Conservation (phyloP, 2,797 vertebrate genomes). For the Neopelma chrysocephalum region DNA sequence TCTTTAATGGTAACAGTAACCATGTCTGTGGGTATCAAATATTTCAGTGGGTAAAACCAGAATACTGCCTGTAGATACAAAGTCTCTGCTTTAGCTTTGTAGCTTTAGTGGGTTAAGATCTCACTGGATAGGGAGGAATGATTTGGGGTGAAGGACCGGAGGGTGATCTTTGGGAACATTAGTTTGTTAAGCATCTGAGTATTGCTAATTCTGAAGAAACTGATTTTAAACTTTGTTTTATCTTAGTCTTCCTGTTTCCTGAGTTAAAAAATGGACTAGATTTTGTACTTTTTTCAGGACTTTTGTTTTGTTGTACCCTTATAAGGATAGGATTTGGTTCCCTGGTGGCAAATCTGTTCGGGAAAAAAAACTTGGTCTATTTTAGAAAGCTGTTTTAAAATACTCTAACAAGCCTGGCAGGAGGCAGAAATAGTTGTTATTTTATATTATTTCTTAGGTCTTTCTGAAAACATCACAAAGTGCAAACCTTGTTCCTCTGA, state of each 20-base stretch:
- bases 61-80: neutral
- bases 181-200: neutral
- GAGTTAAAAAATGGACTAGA: neutral
- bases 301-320: slow-evolving; percentile 19
- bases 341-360: slow-evolving; percentile 2
- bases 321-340: slow-evolving; percentile 34
- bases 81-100: neutral
- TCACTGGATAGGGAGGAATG: neutral
- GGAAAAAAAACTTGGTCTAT: slow-evolving; percentile 3
- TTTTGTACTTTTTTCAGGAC: neutral
- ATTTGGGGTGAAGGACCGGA: neutral
- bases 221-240: neutral
- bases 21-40: neutral
- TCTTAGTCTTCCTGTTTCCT: neutral
- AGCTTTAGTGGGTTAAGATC: neutral
- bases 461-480: neutral
- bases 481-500: neutral
- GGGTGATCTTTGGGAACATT: neutral
- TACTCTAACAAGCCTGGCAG: neutral
- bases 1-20: neutral
- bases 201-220: neutral
- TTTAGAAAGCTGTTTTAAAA: slow-evolving; percentile 35
- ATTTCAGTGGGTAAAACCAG: neutral
- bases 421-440: slow-evolving; percentile 5
- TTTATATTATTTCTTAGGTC: neutral